phyloP scores from a whole-genome alignment of 2,113 vertebrate species.

The Indicator indicator region DNA sequence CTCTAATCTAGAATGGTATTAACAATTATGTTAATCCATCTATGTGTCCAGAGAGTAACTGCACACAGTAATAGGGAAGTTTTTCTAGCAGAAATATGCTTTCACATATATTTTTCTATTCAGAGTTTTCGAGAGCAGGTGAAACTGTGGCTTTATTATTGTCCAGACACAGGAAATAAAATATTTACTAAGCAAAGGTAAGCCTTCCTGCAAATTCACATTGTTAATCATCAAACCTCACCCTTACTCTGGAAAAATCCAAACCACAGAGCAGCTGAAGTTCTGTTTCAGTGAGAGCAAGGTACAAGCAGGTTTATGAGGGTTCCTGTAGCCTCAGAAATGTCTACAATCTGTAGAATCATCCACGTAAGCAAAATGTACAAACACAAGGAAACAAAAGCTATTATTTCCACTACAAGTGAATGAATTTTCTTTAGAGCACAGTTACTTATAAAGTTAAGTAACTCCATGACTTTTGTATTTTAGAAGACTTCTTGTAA shows the following conservation, averaged over 20 bases:
- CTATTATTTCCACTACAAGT: not conserved
- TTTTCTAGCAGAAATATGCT: slow-evolving; percentile 7
- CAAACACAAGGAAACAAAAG: not conserved
- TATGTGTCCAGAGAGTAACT: not conserved
- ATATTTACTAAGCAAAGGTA: slow-evolving; percentile 35
- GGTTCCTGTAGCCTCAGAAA: not conserved
- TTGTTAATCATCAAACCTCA: not conserved
- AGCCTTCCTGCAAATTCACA: not conserved
- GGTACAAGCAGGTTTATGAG: not conserved
- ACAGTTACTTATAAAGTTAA: not conserved
- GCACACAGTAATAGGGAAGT: not conserved
- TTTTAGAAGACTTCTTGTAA: not conserved
- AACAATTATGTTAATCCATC: not conserved
- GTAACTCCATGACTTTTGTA: not conserved
- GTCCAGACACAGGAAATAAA: slow-evolving; percentile 21
- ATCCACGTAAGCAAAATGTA: not conserved
- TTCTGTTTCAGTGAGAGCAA: not conserved
- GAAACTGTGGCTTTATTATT: not conserved
- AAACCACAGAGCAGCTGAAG: not conserved
- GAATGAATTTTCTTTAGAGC: not conserved
- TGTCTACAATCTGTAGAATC: rapidly evolving
- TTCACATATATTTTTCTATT: not conserved
- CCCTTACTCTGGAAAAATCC: not conserved
- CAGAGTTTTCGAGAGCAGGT: not conserved
- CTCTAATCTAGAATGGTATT: not conserved